Evolutionary conservation across 2,888 invertebrate genomes (phyloP), one percentile per base, ranked within the genome.

Genomic region (Gymnosoma rotundatum): DNA sequence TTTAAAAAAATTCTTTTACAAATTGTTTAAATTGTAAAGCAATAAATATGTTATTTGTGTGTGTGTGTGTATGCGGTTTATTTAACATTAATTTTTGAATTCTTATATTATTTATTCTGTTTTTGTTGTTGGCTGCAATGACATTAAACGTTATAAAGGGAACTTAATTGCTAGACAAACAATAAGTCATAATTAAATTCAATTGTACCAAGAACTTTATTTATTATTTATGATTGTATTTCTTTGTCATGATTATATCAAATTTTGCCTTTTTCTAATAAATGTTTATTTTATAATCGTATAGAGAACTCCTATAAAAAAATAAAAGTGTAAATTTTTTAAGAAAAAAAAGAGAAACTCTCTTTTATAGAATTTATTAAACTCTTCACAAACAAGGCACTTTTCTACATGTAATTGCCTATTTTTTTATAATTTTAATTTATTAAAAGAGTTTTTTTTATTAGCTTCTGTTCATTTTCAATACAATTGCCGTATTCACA

Each of bases 121-220:
- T 42, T 42, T 12, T n/a, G 16, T 2, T 2, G 25, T 25, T 25
- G 25, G 25, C 4, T 25, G 54, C 58, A 45, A 2, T 58, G 38
- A 16, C 20, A 58, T 60, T 60, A 42, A 36, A 14, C 50, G 60
- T 50, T 67, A 67, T 66, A 67, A 60, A 60, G 14, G 20, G 38
- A 14, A 25, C 6, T 52, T 56, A 32, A 45, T 32, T 56, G 54
- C 7, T 16, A 20, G 10, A 12, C 25, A 56, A 66, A 56, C 20
- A 56, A 42, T 16, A 42, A 45, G 8, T 32, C 14, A 42, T 38
- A 75, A 20, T 56, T 75, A 56, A 75, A 45, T 56, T 10, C 20
- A 64, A 32, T 64, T 48, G 42, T 21, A 18, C 10, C 7, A 42
- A 54, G 16, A 36, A 16, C 20, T 25, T 36, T 32, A 0, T 45